Base-by-base conservation (phyloP, 2,113 vertebrate species). In the Gadus macrocephalus region DNA sequence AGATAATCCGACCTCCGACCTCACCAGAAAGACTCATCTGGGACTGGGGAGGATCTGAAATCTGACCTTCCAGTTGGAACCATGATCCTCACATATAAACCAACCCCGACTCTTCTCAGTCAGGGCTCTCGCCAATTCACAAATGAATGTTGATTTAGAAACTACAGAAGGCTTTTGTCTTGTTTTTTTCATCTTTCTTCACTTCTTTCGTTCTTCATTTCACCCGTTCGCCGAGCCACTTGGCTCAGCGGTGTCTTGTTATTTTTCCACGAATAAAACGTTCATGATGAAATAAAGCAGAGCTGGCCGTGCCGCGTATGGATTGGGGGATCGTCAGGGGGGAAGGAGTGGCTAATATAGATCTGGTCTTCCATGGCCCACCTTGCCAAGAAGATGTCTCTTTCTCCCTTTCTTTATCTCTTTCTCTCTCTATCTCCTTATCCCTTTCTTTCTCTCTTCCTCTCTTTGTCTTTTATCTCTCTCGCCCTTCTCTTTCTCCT, bases 111-210 rank as follows among this genome's bases (percentile, higher is more conserved):
- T 12, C 8, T 9, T 2, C 42, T 9, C 42, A 49, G 42, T 5
- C 2, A 27, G 12, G 71, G 80, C 31, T 66, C 78, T 68, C 69
- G 82, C 89, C 88, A 88, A 88, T 81, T 86, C 72, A 56, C 84
- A 87, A 89, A 86, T 87, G 58, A 88, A 87, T 80, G 49, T 81
- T 79, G 78, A 85, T 85, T 88, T 79, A 81, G 74, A 66, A 85
- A 89, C 87, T 89, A 90, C 88, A 89, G 86, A 88, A 85, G 86
- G 83, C 87, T 87, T 90, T 89, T 89, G 89, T 90, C 79, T 90
- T 67, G 11, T 58, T 73, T 1, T 64, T 19, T 67, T 53, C 11
- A 15, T 27, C 49, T 81, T 70, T 76, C 71, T 81, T 74, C 15
- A 6, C 55, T 14, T 17, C n/a, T 58, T 17, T 58, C 55, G 9